These are phyloP conservation scores for Drosophila pseudotakahashii DNA, from an alignment of 2,888 invertebrate genomes.

Conservation along the genomic window DNA sequence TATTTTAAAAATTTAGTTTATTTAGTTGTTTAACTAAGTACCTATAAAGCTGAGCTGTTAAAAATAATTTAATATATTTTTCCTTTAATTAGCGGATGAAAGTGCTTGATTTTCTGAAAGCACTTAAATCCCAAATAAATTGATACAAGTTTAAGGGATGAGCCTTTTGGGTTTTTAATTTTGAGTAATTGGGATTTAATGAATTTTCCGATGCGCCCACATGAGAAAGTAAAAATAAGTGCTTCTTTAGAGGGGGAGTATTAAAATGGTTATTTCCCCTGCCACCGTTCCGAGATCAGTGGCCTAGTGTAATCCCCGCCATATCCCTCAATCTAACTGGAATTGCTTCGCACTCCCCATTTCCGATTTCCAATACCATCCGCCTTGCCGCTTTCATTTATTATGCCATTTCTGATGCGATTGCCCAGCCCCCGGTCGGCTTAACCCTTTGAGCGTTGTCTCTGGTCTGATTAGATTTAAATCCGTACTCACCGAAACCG, in stretches of 20 bases:
- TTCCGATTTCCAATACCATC: conserved; percentile 11
- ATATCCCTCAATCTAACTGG: conserved; percentile 25
- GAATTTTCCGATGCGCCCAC: too few species aligned
- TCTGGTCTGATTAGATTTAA: conserved; percentile 43
- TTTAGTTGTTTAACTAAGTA: too few species aligned
- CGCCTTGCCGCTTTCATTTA: conserved; percentile 10
- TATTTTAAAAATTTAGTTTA: too few species aligned
- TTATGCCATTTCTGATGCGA: conserved; percentile 28
- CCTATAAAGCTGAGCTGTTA: too few species aligned
- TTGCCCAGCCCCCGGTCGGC: conserved; percentile 17
- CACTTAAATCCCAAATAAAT: too few species aligned
- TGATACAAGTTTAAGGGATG: not conserved
- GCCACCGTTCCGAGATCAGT: conserved; percentile 1
- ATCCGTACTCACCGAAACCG: conserved; percentile 80
- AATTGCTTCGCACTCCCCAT: not conserved
- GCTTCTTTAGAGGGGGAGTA: not conserved
- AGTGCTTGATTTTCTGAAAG: too few species aligned
- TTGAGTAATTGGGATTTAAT: not conserved
- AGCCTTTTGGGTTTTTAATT: not conserved
- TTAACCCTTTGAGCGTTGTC: conserved; percentile 36
- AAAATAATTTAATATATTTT: too few species aligned
- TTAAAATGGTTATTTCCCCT: not conserved
- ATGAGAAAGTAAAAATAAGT: not conserved
- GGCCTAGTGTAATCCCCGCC: conserved; percentile 12
- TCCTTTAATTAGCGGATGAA: too few species aligned